Evolutionary conservation across 2,113 vertebrate species (phyloP).

Genomic region (Fregetta grallaria): DNA sequence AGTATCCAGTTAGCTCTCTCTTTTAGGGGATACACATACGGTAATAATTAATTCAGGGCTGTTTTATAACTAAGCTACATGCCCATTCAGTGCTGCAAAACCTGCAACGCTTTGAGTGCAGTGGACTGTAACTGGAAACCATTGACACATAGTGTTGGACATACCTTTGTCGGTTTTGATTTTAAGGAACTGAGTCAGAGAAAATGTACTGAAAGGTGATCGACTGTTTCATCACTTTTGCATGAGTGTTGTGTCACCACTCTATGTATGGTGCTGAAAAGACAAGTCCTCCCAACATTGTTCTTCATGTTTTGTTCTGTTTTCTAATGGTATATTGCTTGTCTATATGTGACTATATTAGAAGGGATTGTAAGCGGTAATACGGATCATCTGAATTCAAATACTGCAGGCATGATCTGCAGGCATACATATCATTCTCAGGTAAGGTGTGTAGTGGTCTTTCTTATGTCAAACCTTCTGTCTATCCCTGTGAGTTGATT

Average conservation of each 20-base stretch:
- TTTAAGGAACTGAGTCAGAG: not conserved
- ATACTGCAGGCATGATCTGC: not conserved
- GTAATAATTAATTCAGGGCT: not conserved
- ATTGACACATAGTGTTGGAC: not conserved
- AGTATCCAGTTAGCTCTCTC: not conserved
- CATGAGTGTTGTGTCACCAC: not conserved
- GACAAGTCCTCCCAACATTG: not conserved
- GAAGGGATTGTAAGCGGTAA: not conserved
- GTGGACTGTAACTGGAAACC: not conserved
- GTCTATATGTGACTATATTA: not conserved
- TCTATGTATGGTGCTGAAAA: not conserved
- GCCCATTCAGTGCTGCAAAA: not conserved
- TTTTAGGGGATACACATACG: not conserved
- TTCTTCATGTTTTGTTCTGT: not conserved
- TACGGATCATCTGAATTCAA: not conserved
- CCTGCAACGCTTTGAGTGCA: not conserved
- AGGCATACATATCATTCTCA: not conserved
- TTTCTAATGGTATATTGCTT: not conserved
- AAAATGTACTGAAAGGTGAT: not conserved
- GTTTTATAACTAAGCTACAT: not conserved
- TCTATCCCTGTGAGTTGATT: not conserved
- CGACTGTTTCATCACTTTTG: not conserved
- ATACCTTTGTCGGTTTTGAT: not conserved
- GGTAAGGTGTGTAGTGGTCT: not conserved
- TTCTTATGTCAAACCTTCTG: not conserved